These are phyloP conservation scores for Amphilophus citrinellus DNA, from an alignment of 2,113 vertebrate genomes.

Conservation along the genomic window DNA sequence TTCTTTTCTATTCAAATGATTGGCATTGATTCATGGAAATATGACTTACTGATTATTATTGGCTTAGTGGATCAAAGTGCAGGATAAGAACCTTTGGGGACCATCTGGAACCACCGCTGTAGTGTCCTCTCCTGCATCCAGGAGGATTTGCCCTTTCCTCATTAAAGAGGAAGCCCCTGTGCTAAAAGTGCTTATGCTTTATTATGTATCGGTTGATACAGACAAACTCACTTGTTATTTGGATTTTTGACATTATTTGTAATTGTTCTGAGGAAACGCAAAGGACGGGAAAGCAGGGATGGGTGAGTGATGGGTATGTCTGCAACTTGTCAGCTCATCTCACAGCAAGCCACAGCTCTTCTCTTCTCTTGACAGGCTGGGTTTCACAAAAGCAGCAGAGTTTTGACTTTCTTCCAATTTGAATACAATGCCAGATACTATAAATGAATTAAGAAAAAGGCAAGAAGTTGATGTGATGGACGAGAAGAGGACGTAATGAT, in stretches of 20 bases:
- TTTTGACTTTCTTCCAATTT: not conserved
- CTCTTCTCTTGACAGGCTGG: not conserved
- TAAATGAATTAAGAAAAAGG: not conserved
- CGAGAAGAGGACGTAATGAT: not conserved
- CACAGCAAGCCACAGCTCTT: not conserved
- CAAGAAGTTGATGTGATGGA: not conserved
- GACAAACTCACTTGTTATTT: not conserved
- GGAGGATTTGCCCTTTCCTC: not conserved
- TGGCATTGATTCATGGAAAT: not conserved
- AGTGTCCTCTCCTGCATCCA: too few relatives aligned
- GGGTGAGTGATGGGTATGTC: not conserved
- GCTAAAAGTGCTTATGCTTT: not conserved
- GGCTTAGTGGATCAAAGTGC: too few relatives aligned
- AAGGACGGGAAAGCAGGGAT: not conserved
- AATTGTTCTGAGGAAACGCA: not conserved
- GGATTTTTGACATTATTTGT: constrained; percentile 5
- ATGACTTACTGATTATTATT: not conserved
- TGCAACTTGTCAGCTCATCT: not conserved
- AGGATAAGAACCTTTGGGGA: too few relatives aligned
- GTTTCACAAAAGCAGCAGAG: not conserved
- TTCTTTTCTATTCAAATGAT: not conserved
- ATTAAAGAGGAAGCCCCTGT: not conserved
- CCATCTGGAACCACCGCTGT: too few relatives aligned
- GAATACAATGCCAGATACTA: not conserved
- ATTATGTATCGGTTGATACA: not conserved